Conservation (phyloP, 2,888 invertebrate species). For the Idaea biselata region DNA sequence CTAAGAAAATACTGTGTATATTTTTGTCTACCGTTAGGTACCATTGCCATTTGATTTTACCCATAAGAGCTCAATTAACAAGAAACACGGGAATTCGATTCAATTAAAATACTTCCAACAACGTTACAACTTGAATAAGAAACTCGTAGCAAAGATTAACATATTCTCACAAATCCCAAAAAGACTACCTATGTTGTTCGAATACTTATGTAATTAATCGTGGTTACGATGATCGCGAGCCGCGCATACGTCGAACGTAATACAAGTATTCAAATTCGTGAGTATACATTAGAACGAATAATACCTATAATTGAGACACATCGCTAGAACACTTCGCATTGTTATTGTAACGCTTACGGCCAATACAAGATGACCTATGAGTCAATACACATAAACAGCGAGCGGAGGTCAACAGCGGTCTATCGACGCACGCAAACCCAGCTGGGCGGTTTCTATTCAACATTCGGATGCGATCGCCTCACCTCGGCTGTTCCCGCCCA, state of each 20-base stretch:
- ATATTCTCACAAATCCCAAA: constrained; percentile 18
- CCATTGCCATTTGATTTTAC: background rate
- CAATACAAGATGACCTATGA: constrained; percentile 36
- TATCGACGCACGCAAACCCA: constrained; percentile 42
- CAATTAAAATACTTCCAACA: constrained; percentile 9
- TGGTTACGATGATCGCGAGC: constrained; percentile 40
- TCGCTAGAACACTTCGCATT: constrained; percentile 55
- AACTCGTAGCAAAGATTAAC: constrained; percentile 15
- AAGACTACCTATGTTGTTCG: background rate
- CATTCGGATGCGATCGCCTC: constrained; percentile 59
- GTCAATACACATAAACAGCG: constrained; percentile 25
- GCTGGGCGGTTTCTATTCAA: constrained; percentile 70
- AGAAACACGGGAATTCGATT: background rate
- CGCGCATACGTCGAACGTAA: constrained; percentile 38
- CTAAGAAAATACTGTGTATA: too few species aligned
- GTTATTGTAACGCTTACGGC: constrained; percentile 31
- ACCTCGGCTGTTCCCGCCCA: constrained; percentile 66
- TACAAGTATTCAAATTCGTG: background rate
- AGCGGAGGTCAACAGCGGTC: constrained; percentile 50
- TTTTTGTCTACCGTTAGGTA: background rate
- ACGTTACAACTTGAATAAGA: constrained; percentile 14
- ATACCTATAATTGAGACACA: constrained; percentile 48
- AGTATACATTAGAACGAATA: constrained; percentile 38
- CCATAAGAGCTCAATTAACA: background rate
- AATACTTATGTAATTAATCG: constrained; percentile 12